phyloP scores from a whole-genome alignment of 2,797 vertebrate species.

The Oreortyx pictus region DNA sequence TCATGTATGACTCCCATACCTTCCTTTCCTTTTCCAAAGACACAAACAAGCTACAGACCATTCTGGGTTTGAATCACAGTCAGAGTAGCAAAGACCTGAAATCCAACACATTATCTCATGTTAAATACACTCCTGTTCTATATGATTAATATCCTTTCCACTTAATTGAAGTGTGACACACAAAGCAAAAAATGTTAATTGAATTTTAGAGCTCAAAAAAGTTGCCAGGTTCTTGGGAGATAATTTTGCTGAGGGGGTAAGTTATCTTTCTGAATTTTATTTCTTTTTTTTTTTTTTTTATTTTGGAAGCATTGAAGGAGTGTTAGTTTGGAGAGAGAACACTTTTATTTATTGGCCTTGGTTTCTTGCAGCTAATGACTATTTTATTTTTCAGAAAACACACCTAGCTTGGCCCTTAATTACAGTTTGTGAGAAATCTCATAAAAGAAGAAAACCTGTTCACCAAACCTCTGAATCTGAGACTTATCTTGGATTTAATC shows the following conservation, averaged over 20 bases:
- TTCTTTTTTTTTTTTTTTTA: neutral
- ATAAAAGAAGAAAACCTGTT: neutral
- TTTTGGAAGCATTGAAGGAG: neutral
- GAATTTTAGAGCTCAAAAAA: conserved; percentile 29
- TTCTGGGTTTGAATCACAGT: neutral
- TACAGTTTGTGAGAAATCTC: neutral
- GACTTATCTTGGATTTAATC: conserved; percentile 26
- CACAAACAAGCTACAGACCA: neutral
- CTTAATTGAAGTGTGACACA: conserved; percentile 42
- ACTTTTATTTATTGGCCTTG: conserved; percentile 7
- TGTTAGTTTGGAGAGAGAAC: neutral
- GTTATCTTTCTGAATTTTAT: neutral
- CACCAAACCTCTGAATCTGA: neutral
- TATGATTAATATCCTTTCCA: neutral
- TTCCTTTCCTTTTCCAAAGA: neutral
- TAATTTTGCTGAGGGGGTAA: conserved; percentile 33
- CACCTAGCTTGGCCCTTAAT: neutral
- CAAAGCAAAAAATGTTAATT: conserved; percentile 48
- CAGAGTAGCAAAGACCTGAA: neutral
- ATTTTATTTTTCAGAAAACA: conserved; percentile 36
- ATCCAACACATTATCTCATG: neutral
- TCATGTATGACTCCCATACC: neutral
- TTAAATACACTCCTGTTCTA: neutral
- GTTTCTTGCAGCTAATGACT: neutral
- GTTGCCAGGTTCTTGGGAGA: conserved; percentile 12